These are phyloP conservation scores for Triplophysa dalaica DNA, from an alignment of 2,113 vertebrate species.

Conservation along the genomic window DNA sequence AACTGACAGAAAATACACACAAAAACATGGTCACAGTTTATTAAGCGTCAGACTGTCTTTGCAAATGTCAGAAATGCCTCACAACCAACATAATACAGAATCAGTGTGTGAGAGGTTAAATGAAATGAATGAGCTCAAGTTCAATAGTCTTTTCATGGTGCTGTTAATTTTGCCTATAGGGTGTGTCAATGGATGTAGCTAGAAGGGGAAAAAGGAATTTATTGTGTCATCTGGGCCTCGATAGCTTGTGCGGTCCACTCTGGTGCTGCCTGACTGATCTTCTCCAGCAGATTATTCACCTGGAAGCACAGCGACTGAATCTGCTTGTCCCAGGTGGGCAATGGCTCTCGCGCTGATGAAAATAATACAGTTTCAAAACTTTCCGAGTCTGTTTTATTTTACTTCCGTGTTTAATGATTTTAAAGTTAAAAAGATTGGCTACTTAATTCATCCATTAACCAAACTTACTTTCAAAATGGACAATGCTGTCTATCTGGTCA, in stretches of 20 bases:
- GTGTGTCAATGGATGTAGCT: not conserved
- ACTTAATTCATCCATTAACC: not conserved
- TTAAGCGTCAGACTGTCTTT: not conserved
- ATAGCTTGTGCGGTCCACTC: conserved; percentile 96
- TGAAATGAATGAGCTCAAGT: not conserved
- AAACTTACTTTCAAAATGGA: conserved; percentile 98
- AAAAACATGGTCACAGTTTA: not conserved
- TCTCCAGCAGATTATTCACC: conserved; percentile 97
- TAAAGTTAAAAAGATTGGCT: not conserved
- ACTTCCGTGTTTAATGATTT: not conserved
- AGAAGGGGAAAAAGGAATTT: conserved; percentile 45
- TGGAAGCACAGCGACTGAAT: conserved; percentile 99
- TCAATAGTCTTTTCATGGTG: conserved; percentile 23
- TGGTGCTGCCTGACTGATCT: conserved; percentile 90
- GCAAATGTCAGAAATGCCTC: not conserved
- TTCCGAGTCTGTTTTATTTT: not conserved
- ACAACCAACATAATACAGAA: not conserved
- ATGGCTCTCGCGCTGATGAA: conserved; percentile 87
- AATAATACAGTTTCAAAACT: not conserved
- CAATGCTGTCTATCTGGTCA: conserved; percentile 97
- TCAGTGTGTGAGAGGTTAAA: not conserved
- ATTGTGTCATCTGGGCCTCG: conserved; percentile 97
- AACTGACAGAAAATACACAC: not conserved
- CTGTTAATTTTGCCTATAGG: conserved; percentile 28
- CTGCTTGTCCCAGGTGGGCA: conserved; percentile 98